Evolutionary conservation across 2,797 vertebrate species (phyloP).

Genomic region (Myotis daubentonii): DNA sequence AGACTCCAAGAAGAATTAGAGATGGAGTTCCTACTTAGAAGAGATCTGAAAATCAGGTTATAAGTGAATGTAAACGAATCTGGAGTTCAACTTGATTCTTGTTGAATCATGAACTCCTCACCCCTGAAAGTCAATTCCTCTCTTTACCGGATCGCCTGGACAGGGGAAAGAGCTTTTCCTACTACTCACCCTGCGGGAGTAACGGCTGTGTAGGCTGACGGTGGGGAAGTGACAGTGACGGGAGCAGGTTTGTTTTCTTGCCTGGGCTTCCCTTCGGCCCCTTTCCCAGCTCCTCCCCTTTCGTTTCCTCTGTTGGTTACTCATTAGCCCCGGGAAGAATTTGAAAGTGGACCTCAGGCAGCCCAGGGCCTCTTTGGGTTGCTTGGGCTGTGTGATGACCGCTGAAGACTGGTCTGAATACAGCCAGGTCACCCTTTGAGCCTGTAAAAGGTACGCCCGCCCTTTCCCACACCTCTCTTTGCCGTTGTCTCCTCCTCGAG

Average conservation of each 20-base stretch:
- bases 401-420: neutral
- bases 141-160: neutral
- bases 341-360: neutral
- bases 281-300: neutral
- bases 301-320: neutral
- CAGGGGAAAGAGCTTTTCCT: neutral
- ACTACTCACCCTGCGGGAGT: neutral
- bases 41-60: neutral
- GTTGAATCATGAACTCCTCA: neutral
- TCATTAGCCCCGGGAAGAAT: slow-evolving; percentile 18
- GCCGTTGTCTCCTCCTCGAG: neutral
- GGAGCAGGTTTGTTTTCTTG: neutral
- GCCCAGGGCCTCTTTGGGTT: neutral
- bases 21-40: neutral
- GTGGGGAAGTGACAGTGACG: neutral
- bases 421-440: neutral
- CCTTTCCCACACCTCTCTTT: neutral
- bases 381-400: neutral
- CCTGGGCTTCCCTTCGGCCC: neutral
- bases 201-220: neutral
- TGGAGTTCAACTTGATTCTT: neutral
- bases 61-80: neutral
- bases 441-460: neutral
- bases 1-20: neutral
- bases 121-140: neutral